Percentiles rank a stretch among this genome's conserved stretches.
These are phyloP conservation scores for Aurelia sp. DNA, from an alignment of 30 jellyfish, hydroid and myxozoan genomes.

Conservation along the genomic window DNA sequence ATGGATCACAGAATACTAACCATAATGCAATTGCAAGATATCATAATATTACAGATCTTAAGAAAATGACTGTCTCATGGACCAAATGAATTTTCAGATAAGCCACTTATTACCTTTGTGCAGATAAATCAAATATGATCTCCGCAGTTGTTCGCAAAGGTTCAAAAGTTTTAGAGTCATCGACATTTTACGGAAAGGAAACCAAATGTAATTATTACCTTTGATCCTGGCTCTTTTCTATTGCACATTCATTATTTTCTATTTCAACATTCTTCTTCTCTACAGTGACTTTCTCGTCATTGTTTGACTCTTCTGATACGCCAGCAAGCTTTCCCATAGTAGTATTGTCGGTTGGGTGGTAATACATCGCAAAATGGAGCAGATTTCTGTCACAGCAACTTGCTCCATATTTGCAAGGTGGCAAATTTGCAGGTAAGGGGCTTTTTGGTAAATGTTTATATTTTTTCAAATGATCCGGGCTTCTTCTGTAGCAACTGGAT, in stretches of 20 bases:
- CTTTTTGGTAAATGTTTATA: constrained; percentile 28
- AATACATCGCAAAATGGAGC: constrained; percentile 69
- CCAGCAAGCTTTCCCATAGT: not conserved
- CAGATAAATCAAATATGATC: too few relatives aligned
- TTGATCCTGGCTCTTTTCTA: not conserved
- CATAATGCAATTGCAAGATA: too few relatives aligned
- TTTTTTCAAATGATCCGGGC: constrained; percentile 29
- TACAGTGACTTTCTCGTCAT: not conserved
- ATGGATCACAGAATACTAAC: too few relatives aligned
- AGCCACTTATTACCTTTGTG: too few relatives aligned
- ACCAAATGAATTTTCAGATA: too few relatives aligned
- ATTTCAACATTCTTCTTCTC: not conserved
- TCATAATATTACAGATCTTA: too few relatives aligned
- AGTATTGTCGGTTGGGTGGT: constrained; percentile 42
- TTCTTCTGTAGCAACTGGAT: constrained; percentile 41
- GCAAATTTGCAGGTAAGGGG: constrained; percentile 12
- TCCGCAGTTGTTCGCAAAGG: too few relatives aligned
- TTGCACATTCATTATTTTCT: not conserved
- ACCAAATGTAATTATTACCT: not conserved
- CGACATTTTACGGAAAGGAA: not conserved
- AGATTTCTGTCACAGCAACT: constrained; percentile 53
- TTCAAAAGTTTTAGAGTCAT: not conserved
- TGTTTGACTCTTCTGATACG: not conserved
- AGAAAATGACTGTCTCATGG: too few relatives aligned
- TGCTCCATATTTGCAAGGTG: constrained; percentile 70